Percentiles rank a stretch among this genome's conserved stretches.
Evolutionary conservation across 2,888 invertebrate species (phyloP).

Genomic region (Nomada flava): DNA sequence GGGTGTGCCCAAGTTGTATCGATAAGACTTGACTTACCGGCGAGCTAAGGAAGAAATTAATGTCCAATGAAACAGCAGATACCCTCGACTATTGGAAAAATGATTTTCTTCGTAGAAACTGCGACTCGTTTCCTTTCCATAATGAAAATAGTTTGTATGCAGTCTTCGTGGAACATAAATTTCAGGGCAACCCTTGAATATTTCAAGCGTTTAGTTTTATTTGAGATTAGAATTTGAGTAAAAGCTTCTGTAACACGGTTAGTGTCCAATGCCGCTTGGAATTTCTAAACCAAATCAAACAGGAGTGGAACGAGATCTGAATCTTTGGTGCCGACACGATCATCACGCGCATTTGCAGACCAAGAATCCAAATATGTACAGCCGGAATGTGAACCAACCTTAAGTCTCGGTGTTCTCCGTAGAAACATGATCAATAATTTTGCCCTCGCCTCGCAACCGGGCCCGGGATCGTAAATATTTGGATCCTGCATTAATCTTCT

Average conservation of each 20-base stretch:
- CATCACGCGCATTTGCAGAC: neutral
- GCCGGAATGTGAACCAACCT: neutral
- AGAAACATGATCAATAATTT: conserved; percentile 30
- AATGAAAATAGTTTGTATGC: neutral
- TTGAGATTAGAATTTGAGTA: neutral
- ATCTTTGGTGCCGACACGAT: neutral
- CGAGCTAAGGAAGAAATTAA: conserved; percentile 13
- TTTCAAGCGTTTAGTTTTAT: neutral
- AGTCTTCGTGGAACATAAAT: too few species aligned
- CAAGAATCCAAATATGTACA: neutral
- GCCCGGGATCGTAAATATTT: conserved; percentile 14
- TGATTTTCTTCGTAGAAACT: too few species aligned
- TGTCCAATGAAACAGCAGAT: neutral
- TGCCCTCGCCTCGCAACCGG: neutral
- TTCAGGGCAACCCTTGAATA: neutral
- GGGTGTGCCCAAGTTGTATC: conserved; percentile 6
- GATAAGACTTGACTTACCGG: conserved; percentile 9
- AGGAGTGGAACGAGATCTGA: neutral
- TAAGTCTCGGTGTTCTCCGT: neutral
- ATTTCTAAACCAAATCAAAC: conserved; percentile 1
- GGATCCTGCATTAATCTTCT: neutral
- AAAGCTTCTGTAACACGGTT: neutral
- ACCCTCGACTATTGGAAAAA: neutral
- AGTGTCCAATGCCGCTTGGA: neutral
- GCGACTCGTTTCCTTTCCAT: neutral